These are phyloP conservation scores for Aelia acuminata DNA, from an alignment of 2,888 invertebrate species.

Conservation along the genomic window DNA sequence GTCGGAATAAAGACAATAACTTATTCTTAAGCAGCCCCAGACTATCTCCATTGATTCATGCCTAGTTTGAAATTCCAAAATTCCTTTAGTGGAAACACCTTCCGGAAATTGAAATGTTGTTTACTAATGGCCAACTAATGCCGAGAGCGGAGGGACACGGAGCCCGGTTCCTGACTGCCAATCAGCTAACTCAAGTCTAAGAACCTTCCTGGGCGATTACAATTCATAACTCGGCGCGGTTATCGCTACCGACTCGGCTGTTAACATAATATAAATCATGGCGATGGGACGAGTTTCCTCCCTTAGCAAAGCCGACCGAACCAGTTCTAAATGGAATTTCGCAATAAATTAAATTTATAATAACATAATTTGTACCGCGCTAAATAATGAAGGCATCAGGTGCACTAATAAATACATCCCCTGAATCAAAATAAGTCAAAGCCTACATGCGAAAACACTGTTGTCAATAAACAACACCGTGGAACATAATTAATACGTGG, in stretches of 20 bases:
- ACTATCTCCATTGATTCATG: not conserved
- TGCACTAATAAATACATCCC: not conserved
- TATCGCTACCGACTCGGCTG: not conserved
- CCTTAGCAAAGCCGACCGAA: not conserved
- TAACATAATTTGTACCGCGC: constrained; percentile 26
- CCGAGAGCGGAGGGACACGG: not conserved
- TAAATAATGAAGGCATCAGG: constrained; percentile 34
- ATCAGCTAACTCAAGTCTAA: not conserved
- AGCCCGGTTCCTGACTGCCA: not conserved
- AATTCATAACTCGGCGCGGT: not conserved
- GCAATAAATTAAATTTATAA: not conserved
- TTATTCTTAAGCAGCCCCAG: not conserved
- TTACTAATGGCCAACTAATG: constrained; percentile 9
- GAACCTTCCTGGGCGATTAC: not conserved
- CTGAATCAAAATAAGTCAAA: constrained; percentile 23
- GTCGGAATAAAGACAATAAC: too few relatives aligned
- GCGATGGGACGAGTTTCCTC: not conserved
- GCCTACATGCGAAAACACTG: not conserved
- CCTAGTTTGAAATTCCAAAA: not conserved
- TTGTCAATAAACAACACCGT: not conserved
- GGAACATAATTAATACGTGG: not conserved
- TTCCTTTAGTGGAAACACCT: not conserved
- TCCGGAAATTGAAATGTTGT: constrained; percentile 46
- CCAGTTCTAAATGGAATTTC: not conserved
- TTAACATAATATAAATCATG: not conserved